Conservation (phyloP, 2,797 vertebrate species). For the Vespertilio murinus region DNA sequence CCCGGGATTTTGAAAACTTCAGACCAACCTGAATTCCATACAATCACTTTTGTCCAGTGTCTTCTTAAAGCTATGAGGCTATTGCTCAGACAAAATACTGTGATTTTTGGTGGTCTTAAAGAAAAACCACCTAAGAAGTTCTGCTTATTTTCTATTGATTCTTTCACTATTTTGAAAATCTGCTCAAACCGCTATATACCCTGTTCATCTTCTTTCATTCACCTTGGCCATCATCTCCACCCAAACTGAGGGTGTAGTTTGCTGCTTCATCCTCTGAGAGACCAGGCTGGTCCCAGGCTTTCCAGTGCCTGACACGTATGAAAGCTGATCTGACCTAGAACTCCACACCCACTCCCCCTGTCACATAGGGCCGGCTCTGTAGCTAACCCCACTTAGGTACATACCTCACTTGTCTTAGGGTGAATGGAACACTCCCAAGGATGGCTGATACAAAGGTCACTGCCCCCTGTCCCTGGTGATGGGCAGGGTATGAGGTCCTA, state of each 20-base stretch:
- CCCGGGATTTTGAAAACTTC: background rate
- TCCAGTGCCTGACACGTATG: background rate
- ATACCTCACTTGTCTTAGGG: background rate
- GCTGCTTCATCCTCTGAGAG: background rate
- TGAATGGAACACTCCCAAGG: background rate
- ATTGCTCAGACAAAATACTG: background rate
- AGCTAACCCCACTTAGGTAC: background rate
- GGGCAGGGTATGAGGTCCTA: background rate
- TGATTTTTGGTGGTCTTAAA: background rate
- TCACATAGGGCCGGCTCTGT: background rate
- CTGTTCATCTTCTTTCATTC: background rate
- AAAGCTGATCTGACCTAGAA: background rate
- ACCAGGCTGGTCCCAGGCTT: background rate
- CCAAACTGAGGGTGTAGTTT: background rate
- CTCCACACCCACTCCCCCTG: too few species aligned
- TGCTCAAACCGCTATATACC: background rate
- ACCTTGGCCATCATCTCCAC: too few species aligned
- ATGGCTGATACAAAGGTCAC: fast-evolving
- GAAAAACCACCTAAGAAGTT: background rate
- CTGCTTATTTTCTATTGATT: background rate
- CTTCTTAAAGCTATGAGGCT: background rate
- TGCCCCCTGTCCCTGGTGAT: background rate
- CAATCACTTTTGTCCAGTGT: background rate
- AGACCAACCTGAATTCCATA: background rate
- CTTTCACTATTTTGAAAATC: background rate